Base-by-base conservation (phyloP, 2,888 invertebrate species). In the Luperina testacea region DNA sequence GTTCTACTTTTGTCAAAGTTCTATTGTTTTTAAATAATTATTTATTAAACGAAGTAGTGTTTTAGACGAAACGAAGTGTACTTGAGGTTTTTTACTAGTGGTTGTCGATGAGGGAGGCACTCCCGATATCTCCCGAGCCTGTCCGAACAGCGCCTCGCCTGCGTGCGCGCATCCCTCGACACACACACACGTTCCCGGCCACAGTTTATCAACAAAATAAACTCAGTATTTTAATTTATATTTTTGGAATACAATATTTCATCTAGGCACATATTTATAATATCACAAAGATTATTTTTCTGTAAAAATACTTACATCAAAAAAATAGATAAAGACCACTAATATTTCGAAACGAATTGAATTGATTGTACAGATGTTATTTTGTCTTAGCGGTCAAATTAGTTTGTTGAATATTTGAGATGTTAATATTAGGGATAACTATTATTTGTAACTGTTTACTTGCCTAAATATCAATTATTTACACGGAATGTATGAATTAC, bases 1-100 rank as follows among this genome's bases (percentile, higher is more conserved):
- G 84, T 89, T 88, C 92, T 93, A 93, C 93, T 94, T 95, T 94
- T 94, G 94, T 94, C 94, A 94, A 94, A 93, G 80, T 92, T 94
- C 92, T 90, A 82, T 92, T 91, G 90, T 93, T 92, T 75, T 93
- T 91, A 90, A 90, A 91, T 87, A 90, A 88, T 92, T 89, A 90
- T 92, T 93, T 90, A 90, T 89, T 88, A 85, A 87, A 89, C 79
- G 83, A 89, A 79, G 91, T 92, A 93, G 92, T 91, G 83, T 90
- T 92, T 90, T 92, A 92, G 90, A 88, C 85, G 84, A 92, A 91
- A 89, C 88, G 85, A 93, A 92, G 92, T 93, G 92, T 93, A 92
- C 91, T 93, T 93, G 92, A 90, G 87, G 90, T 93, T 92, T 92
- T 91, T 87, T 91, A 92, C 88, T 85, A 87, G 87, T 87, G 85